Evolutionary conservation across 1,140 invertebrate species (phyloP).

Genomic region (Achroia grisella): DNA sequence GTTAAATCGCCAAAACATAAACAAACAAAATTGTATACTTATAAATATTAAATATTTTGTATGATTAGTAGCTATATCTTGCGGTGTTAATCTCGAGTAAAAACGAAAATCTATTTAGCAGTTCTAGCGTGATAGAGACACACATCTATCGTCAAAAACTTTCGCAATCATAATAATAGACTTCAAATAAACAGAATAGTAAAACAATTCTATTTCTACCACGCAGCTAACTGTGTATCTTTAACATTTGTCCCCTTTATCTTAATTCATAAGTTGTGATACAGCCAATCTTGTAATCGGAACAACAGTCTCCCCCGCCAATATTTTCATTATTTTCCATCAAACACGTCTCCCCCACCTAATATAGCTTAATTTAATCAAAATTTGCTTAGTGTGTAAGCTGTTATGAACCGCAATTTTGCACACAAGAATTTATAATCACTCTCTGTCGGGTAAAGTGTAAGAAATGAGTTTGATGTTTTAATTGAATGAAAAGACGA

Average conservation of each 20-base stretch:
- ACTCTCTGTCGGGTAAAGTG: constrained; percentile 12
- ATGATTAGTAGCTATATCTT: too few species aligned
- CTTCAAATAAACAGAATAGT: too few species aligned
- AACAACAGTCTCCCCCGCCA: constrained; percentile 18
- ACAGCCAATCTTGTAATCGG: constrained; percentile 16
- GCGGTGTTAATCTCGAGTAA: too few species aligned
- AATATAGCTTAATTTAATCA: constrained; percentile 62
- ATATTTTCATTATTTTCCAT: constrained; percentile 60
- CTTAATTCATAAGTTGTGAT: constrained; percentile 1
- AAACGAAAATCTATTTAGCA: too few species aligned
- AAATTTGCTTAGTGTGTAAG: constrained; percentile 38
- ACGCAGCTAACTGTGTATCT: background rate
- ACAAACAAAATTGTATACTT: too few species aligned
- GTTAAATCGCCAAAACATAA: too few species aligned
- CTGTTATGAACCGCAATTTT: constrained; percentile 38
- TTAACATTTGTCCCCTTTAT: background rate
- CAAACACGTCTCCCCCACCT: constrained; percentile 37
- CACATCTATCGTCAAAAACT: too few species aligned
- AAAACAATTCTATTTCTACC: background rate
- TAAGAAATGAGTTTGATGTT: constrained; percentile 15
- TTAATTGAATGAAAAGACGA: constrained; percentile 12
- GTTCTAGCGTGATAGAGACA: too few species aligned
- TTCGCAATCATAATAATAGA: too few species aligned
- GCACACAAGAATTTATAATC: constrained; percentile 36
- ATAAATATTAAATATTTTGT: too few species aligned